A percentile compares a stretch with the other conserved stretches of the same genome.
Evolutionary conservation across 2,797 vertebrate species (phyloP).

Genomic region (Melanotaenia trifasciata): DNA sequence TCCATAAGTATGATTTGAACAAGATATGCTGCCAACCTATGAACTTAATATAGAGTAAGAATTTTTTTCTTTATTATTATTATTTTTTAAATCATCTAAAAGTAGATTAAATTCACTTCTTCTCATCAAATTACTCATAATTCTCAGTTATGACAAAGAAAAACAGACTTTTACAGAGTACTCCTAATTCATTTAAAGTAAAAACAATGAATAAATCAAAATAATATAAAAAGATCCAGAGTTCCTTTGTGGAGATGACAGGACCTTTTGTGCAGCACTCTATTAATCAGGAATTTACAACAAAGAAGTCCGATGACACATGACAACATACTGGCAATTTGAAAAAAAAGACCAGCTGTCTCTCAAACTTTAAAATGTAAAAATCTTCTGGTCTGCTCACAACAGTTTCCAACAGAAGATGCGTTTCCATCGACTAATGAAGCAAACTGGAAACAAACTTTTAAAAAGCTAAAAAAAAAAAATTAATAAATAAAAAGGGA

Average conservation of each 20-base stretch:
- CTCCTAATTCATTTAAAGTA: not conserved
- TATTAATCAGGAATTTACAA: too few species aligned
- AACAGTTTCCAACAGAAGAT: not conserved
- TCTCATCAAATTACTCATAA: not conserved
- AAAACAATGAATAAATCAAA: not conserved
- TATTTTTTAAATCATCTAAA: not conserved
- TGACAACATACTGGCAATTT: too few species aligned
- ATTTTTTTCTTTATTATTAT: not conserved
- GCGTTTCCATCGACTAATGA: not conserved
- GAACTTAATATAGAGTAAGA: not conserved
- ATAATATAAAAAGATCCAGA: not conserved
- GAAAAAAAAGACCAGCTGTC: not conserved
- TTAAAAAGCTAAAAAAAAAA: too few species aligned
- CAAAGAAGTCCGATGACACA: too few species aligned
- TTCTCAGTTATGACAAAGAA: not conserved
- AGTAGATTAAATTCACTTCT: not conserved
- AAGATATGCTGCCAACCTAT: not conserved
- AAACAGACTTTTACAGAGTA: not conserved
- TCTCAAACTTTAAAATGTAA: not conserved
- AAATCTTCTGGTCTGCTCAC: not conserved
- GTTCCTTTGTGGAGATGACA: slow-evolving; percentile 8
- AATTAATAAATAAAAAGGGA: not conserved
- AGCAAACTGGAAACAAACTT: not conserved
- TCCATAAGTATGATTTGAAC: not conserved
- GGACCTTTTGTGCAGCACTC: too few species aligned